These are phyloP conservation scores for Nematolebias whitei DNA, from an alignment of 2,113 vertebrate genomes.

Conservation along the genomic window DNA sequence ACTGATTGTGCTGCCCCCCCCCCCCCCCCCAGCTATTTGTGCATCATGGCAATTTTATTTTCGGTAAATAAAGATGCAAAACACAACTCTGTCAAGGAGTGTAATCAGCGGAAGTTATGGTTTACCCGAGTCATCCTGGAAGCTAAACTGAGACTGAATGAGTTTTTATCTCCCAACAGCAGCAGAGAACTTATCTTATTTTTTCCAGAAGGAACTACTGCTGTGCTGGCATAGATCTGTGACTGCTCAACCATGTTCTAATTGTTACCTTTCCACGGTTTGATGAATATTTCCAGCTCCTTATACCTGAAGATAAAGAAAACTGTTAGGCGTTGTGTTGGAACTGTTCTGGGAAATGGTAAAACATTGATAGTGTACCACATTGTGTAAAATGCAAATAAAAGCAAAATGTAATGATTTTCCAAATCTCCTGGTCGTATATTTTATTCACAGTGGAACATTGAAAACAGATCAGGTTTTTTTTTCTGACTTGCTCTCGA, in stretches of 20 bases:
- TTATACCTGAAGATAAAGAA: too few relatives aligned
- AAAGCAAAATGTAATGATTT: too few relatives aligned
- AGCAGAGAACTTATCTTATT: neutral
- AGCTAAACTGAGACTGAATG: conserved; percentile 1
- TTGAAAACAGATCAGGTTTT: too few relatives aligned
- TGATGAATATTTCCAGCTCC: neutral
- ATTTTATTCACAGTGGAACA: too few relatives aligned
- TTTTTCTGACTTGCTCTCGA: too few relatives aligned
- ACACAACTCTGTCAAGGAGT: neutral
- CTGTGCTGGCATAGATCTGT: neutral
- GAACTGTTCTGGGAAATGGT: too few relatives aligned
- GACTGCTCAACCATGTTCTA: neutral
- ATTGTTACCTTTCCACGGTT: neutral
- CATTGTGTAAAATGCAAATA: too few relatives aligned
- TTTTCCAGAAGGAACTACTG: neutral
- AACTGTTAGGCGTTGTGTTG: too few relatives aligned
- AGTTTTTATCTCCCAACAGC: conserved; percentile 1
- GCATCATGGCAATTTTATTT: neutral
- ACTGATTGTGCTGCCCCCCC: too few relatives aligned
- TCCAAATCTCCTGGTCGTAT: too few relatives aligned
- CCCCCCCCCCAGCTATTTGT: neutral
- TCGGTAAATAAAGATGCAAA: neutral
- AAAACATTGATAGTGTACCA: too few relatives aligned
- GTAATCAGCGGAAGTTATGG: neutral
- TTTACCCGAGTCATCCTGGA: neutral